Conservation (phyloP, 2,113 vertebrate species). For the Tragelaphus scriptus region DNA sequence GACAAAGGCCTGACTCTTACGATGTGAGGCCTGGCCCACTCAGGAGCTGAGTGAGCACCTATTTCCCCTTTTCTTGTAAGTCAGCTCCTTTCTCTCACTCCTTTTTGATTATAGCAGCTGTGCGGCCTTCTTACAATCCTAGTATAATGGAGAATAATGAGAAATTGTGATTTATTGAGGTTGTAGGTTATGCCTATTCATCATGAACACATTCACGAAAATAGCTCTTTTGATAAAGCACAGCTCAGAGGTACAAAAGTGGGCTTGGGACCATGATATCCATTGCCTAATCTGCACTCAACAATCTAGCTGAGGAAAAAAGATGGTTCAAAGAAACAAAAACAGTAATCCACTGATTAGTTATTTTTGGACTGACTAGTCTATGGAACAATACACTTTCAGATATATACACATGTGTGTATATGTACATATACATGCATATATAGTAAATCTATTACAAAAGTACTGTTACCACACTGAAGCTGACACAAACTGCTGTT, state of each 20-base stretch:
- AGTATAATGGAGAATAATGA: not conserved
- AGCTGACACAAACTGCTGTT: not conserved
- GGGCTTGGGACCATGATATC: not conserved
- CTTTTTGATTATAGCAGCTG: not conserved
- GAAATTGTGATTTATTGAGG: not conserved
- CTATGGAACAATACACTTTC: not conserved
- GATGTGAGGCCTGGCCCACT: not conserved
- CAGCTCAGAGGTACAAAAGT: not conserved
- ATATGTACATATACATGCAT: not conserved
- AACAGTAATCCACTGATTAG: not conserved
- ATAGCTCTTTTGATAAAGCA: not conserved
- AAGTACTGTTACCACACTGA: not conserved
- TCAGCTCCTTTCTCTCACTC: not conserved
- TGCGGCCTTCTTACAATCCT: not conserved
- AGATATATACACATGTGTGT: not conserved
- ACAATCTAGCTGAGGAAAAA: not conserved
- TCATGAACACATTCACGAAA: slow-evolving; percentile 19
- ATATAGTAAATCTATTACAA: not conserved
- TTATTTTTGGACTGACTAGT: not conserved
- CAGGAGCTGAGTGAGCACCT: not conserved
- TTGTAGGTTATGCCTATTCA: slow-evolving; percentile 2
- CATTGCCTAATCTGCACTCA: not conserved
- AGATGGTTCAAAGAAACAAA: not conserved
- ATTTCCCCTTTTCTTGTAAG: not conserved
- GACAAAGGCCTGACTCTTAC: not conserved